A percentile compares a stretch with the other conserved stretches of the same genome.
phyloP scores from a whole-genome alignment of 2,113 vertebrate genomes.

The Nansenia antarctica region DNA sequence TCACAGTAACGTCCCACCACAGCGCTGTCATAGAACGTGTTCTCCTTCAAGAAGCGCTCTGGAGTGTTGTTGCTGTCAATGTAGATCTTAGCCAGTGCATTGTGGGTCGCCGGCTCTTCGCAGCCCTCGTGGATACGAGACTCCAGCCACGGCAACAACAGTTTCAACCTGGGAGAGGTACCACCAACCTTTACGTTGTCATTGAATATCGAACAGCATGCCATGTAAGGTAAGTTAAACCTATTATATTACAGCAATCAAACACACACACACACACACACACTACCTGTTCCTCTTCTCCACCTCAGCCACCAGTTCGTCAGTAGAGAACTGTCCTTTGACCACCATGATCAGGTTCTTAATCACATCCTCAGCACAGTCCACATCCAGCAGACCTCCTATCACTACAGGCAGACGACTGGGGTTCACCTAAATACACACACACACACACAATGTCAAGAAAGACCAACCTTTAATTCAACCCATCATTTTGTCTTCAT shows the following conservation, averaged over 20 bases:
- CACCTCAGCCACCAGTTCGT: conserved; percentile 91
- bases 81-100: conserved; percentile 92
- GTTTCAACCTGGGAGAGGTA: conserved; percentile 78
- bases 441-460: conserved; percentile 1
- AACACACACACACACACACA: conserved; percentile 5
- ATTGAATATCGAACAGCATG: no score
- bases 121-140: conserved; percentile 88
- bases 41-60: conserved; percentile 88
- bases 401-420: conserved; percentile 90
- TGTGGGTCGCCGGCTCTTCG: conserved; percentile 90
- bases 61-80: conserved; percentile 92
- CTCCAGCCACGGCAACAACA: conserved; percentile 89
- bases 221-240: no score
- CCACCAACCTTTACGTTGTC: no score
- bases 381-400: conserved; percentile 90
- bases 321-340: conserved; percentile 91
- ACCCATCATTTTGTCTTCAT: neutral
- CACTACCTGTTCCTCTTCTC: conserved; percentile 91
- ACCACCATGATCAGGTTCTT: conserved; percentile 92
- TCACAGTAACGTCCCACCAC: conserved; percentile 89
- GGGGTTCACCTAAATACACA: conserved; percentile 83
- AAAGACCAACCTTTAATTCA: neutral
- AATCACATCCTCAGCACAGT: conserved; percentile 92
- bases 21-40: conserved; percentile 85
- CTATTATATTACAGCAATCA: no score